These are phyloP conservation scores for Phacellophora camtschatica DNA, from an alignment of 30 jellyfish, hydroid and myxozoan genomes.

Conservation along the genomic window DNA sequence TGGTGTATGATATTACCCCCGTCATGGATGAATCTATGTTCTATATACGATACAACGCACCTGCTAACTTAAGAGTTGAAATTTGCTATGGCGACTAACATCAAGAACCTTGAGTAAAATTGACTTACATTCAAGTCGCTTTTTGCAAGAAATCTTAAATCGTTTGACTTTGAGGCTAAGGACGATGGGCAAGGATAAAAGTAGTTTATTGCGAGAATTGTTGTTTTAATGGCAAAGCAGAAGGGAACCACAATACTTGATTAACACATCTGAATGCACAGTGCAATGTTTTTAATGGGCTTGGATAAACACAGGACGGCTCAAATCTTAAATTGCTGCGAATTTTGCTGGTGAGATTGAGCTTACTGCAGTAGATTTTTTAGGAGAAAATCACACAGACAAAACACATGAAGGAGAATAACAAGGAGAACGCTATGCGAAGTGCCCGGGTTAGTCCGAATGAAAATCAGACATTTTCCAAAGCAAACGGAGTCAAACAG, in stretches of 20 bases:
- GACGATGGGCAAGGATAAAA: too few species aligned
- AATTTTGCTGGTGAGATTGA: too few species aligned
- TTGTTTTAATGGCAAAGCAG: neutral
- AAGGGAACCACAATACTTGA: neutral
- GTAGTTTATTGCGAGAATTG: too few species aligned
- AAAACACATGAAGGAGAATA: slow-evolving; percentile 40
- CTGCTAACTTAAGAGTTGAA: slow-evolving; percentile 26
- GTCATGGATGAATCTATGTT: neutral
- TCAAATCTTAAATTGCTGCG: neutral
- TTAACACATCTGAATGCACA: neutral
- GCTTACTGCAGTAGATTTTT: too few species aligned
- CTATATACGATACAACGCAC: slow-evolving; percentile 38
- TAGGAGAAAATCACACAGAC: too few species aligned
- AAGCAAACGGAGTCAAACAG: slow-evolving; percentile 35
- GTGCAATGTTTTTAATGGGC: neutral
- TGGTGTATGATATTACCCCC: slow-evolving; percentile 13
- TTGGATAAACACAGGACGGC: neutral
- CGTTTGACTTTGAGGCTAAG: too few species aligned
- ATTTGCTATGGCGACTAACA: slow-evolving; percentile 49
- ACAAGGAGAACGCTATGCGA: slow-evolving; percentile 54
- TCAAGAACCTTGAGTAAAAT: too few species aligned
- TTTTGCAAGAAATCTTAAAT: too few species aligned
- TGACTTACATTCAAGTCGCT: neutral
- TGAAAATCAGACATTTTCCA: slow-evolving; percentile 7
- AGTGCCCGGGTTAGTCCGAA: slow-evolving; percentile 68